Percentiles rank a stretch among this genome's conserved stretches.
These are phyloP conservation scores for Malthinus flaveolus DNA, from an alignment of 2,888 invertebrate genomes.

Conservation along the genomic window DNA sequence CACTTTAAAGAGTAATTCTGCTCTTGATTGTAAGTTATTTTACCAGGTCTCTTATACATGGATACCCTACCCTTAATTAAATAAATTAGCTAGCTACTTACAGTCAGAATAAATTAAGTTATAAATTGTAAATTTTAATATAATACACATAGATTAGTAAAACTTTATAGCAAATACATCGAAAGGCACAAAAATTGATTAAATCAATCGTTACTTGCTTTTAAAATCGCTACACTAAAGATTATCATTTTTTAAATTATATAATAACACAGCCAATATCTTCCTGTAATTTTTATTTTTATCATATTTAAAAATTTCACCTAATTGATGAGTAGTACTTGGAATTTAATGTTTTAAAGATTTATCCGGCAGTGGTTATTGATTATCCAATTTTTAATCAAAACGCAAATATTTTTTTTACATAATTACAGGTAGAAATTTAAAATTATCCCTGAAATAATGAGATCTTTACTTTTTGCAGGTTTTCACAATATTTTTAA, in stretches of 20 bases:
- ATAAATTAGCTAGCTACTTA: too few species aligned
- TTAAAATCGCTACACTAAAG: not conserved
- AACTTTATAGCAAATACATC: too few species aligned
- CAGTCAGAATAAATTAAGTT: too few species aligned
- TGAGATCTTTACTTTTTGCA: constrained; percentile 9
- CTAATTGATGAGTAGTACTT: not conserved
- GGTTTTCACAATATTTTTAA: not conserved
- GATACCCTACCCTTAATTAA: too few species aligned
- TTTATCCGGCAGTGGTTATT: not conserved
- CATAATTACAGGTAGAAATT: not conserved
- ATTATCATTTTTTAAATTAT: constrained; percentile 1
- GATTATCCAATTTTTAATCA: not conserved
- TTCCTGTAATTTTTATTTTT: constrained; percentile 7
- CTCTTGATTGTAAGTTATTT: too few species aligned
- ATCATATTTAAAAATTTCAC: not conserved
- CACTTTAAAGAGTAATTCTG: too few species aligned
- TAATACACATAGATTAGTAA: too few species aligned
- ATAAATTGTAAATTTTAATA: too few species aligned
- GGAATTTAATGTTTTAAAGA: not conserved
- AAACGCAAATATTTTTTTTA: not conserved
- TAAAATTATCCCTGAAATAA: constrained; percentile 7
- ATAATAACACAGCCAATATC: constrained; percentile 16
- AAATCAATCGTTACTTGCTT: too few species aligned
- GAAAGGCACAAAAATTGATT: too few species aligned
- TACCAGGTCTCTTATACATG: too few species aligned